phyloP scores from a whole-genome alignment of 2,888 invertebrate species.

The Entomobrya proxima region DNA sequence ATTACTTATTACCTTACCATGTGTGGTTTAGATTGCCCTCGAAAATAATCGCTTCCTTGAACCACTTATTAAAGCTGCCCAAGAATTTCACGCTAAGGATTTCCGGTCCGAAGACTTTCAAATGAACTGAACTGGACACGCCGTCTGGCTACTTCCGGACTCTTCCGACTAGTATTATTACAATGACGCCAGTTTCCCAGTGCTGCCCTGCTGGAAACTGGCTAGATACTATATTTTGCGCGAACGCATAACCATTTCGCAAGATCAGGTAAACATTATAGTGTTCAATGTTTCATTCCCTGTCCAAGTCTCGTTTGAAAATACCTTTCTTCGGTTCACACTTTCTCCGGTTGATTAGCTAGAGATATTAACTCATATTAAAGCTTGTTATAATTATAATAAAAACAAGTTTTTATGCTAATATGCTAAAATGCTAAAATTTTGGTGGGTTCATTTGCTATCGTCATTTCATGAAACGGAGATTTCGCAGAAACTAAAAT shows the following conservation, averaged over 20 bases:
- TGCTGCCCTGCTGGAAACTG: conserved; percentile 49
- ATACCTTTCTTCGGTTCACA: too few relatives aligned
- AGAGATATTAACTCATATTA: conserved; percentile 15
- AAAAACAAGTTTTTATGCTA: conserved; percentile 16
- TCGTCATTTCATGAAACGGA: too few relatives aligned
- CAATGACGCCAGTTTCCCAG: conserved; percentile 50
- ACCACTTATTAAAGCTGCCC: conserved; percentile 38
- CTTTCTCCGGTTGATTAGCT: conserved; percentile 5
- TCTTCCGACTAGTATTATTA: conserved; percentile 42
- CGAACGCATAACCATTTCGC: conserved; percentile 40
- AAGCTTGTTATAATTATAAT: conserved; percentile 5
- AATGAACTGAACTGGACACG: background rate
- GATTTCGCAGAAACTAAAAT: too few relatives aligned
- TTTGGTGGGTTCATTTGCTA: too few relatives aligned
- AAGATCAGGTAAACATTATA: background rate
- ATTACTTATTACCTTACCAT: too few relatives aligned
- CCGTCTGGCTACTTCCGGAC: conserved; percentile 53
- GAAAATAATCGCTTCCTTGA: conserved; percentile 25
- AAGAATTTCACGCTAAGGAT: background rate
- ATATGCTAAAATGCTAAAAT: background rate
- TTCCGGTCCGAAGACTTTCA: background rate
- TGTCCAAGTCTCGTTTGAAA: too few relatives aligned
- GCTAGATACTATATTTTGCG: conserved; percentile 40
- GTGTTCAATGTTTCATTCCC: too few relatives aligned
- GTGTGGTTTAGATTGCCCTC: conserved; percentile 1